Base-by-base conservation (phyloP, 2,797 vertebrate genomes). In the Gephyroberyx darwinii region DNA sequence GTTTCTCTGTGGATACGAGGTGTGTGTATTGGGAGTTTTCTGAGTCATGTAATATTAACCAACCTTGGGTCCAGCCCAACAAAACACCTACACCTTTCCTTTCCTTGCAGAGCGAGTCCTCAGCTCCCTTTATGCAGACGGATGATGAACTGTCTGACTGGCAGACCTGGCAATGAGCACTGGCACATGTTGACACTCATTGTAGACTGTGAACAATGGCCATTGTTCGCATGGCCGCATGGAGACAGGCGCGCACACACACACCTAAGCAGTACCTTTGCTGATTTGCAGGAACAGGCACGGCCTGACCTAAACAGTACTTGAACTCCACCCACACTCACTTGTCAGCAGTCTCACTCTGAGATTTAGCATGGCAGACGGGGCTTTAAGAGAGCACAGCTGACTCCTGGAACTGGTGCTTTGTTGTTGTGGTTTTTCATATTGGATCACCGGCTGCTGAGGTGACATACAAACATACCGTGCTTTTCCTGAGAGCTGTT, bases 141-240 rank as follows among this genome's bases (percentile, higher is more conserved):
- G 56, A 58, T 81, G 70, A 86, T 78, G 33, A 78, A 61, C 43
- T 54, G 60, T 65, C 56, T 85, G 78, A 81, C 69, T 83, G 85
- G 78, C 79, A 77, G 66, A 37, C 37, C 51, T 74, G 60, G 62
- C 65, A 62, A 75, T 71, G 22, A 64, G 69, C 59, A 73, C 48
- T 62, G 69, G 68, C 53, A 47, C 70, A 64, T 80, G 67, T 83
- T 82, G 71, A 86, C 76, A 84, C 66, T 62, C 31, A 77, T 71
- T 70, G 48, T 70, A 70, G 63, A 60, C 72, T 61, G 19, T 51
- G 67, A 78, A 60, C 65, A 84, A 43, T 72, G 33, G 30, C 52
- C 70, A 58, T 63, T 65, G 53, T 70, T 69, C 16, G 64, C 75
- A 80, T 54, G 60, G n/a, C 50, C 55, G n/a, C 30, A 70, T 64